Evolutionary conservation across 2,797 vertebrate species (phyloP), one percentile per base, ranked within the genome.

Genomic region (Cuniculus paca): DNA sequence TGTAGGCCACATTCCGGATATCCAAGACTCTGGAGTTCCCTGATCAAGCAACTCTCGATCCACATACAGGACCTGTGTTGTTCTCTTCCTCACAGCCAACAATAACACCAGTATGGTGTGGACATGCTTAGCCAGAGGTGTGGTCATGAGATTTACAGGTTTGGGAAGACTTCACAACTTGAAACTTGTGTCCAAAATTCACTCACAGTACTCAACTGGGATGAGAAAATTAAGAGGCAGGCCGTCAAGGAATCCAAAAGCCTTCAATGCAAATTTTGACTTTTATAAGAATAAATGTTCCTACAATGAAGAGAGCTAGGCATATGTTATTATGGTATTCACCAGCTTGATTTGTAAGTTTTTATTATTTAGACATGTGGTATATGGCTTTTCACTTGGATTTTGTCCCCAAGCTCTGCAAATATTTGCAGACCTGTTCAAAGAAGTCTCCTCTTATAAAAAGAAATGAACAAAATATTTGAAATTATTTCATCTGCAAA

Each of bases 391-490:
- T 92, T 22, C 10, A 3, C 52, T 95, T 78, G 34, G 26, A 42
- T 22, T 91, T 70, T 82, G 17, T 45, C 19, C 48, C 42, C 36
- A 78, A 28, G 22, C 17, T 34, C 12, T 68, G 72, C 1, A 80
- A 84, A 84, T 90, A 61, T 87, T 80, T 77, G 16, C 28, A 88
- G 52, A 52, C 34, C 14, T 50, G 14, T 42, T 61, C 9, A 78
- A 90, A 79, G 75, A 12, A n/a, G 28, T 70, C 90, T 80, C 52
- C 54, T 94, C 2, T 81, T 31, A 36, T 42, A 34, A 88, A 42
- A 88, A 19, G 36, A 56, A 94, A 72, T 75, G 86, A 84, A 84
- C 19, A 61, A 58, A 83, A 75, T 77, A 79, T 48, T 83, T 68
- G 42, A 91, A 79, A 60, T 90, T 56, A 36, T 79, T 95, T 79